Evolutionary conservation across 2,797 vertebrate species (phyloP), one percentile per base, ranked within the genome.

Genomic region (Scolopax rusticola): DNA sequence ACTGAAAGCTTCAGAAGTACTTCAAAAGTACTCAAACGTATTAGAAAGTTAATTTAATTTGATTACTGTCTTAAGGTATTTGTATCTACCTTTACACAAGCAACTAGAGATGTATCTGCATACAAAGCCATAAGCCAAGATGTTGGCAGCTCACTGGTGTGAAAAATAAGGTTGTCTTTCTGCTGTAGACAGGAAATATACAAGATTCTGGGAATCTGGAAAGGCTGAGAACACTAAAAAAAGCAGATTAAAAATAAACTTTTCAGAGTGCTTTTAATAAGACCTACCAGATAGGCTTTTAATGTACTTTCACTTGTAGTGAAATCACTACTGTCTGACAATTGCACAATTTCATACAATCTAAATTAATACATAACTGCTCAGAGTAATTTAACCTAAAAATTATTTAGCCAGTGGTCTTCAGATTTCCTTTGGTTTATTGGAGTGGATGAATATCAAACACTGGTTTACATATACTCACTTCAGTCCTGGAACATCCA

Each of bases 401-500:
- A 69, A 64, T 40, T 2, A 28, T 48, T 76, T 69, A 63, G 6
- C 0, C 75, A 13, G 61, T 7, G 5, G 43, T 51, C 43, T 79
- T 84, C 38, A 50, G 41, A 65, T 56, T 74, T 74, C 45, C 17
- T 63, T 16, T 25, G 9, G 30, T 33, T 79, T 70, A n/a, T 4
- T 68, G 6, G 24, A 18, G 14, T 50, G 59, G 23, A 81, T 20
- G 27, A 77, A 38, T 32, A 83, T 33, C 17, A 88, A 68, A 36
- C 15, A 48, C 6, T 76, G 27, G 15, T 87, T 87, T 47, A 50
- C 5, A 11, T 21, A 76, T 88, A 98, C 99, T 99, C 97, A 99
- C 99, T 99, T 99, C 69, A 99, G 79, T 77, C 99, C 99, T 2
- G 99, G 99, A 95, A 99, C 99, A 93, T 99, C 99, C 97, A 99